A percentile compares a stretch with the other conserved stretches of the same genome.
Evolutionary conservation across 2,797 vertebrate genomes (phyloP).

Genomic region (Cossypha caffra): DNA sequence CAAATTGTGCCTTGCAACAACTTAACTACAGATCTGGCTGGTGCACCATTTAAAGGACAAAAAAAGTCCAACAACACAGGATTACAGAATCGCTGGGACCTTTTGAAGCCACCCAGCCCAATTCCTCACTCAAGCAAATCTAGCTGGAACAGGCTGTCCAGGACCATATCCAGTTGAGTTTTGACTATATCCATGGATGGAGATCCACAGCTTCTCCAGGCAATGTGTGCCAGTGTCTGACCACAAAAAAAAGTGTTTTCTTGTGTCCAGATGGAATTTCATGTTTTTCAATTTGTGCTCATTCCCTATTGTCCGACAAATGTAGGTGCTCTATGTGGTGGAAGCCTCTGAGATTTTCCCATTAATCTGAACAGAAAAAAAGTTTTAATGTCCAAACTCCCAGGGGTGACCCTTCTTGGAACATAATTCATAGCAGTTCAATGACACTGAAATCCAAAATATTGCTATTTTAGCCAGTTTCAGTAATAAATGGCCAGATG

Average conservation of each 20-base stretch:
- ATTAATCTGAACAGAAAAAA: background rate
- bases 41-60: background rate
- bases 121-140: background rate
- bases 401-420: background rate
- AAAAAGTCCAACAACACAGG: background rate
- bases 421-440: background rate
- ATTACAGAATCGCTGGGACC: accelerated
- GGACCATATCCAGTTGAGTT: background rate
- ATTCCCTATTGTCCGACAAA: background rate
- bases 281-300: background rate
- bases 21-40: background rate
- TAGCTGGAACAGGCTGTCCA: background rate
- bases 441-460: background rate
- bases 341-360: background rate
- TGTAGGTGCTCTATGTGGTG: background rate
- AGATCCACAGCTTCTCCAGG: background rate
- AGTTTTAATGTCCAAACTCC: background rate
- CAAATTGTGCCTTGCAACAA: background rate
- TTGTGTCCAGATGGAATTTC: background rate
- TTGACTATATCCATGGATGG: background rate
- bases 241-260: background rate
- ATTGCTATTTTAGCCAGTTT: background rate
- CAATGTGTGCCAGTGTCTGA: background rate
- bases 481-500: background rate
- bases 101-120: background rate